A percentile compares a stretch with the other conserved stretches of the same genome.
Evolutionary conservation across 2,888 invertebrate species (phyloP).

Genomic region (Cepaea hortensis): DNA sequence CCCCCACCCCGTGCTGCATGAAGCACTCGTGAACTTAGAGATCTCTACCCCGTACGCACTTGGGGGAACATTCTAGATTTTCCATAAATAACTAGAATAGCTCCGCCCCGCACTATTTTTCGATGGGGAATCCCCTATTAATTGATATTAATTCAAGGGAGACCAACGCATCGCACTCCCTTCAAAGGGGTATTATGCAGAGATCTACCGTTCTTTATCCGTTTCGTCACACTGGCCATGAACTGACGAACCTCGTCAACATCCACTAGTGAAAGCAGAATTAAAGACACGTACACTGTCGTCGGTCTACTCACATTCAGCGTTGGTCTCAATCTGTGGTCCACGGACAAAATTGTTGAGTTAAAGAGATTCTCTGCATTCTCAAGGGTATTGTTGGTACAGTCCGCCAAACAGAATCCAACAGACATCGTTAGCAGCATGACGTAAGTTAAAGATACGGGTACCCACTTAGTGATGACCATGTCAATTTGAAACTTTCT

Average conservation of each 20-base stretch:
- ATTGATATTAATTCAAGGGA: no score
- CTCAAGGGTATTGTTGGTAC: neutral
- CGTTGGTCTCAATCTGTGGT: constrained; percentile 10
- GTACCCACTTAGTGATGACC: neutral
- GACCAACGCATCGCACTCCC: no score
- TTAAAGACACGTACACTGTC: neutral
- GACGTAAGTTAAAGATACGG: neutral
- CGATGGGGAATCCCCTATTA: no score
- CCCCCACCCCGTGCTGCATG: no score
- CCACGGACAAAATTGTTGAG: neutral
- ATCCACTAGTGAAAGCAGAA: constrained; percentile 16
- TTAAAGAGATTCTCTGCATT: constrained; percentile 14
- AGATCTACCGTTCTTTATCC: no score
- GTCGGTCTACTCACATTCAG: constrained; percentile 20
- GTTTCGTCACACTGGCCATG: neutral
- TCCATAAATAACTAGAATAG: no score
- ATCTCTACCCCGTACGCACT: no score
- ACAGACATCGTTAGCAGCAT: neutral
- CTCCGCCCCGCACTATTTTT: no score
- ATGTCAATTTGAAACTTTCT: neutral
- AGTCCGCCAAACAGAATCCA: neutral
- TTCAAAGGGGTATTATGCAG: no score
- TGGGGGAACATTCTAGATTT: no score
- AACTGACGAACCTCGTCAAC: neutral
- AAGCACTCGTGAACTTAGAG: no score